Evolutionary conservation across 2,797 vertebrate genomes (phyloP), one percentile per base, ranked within the genome.

Genomic region (Cacajao melanocephalus): DNA sequence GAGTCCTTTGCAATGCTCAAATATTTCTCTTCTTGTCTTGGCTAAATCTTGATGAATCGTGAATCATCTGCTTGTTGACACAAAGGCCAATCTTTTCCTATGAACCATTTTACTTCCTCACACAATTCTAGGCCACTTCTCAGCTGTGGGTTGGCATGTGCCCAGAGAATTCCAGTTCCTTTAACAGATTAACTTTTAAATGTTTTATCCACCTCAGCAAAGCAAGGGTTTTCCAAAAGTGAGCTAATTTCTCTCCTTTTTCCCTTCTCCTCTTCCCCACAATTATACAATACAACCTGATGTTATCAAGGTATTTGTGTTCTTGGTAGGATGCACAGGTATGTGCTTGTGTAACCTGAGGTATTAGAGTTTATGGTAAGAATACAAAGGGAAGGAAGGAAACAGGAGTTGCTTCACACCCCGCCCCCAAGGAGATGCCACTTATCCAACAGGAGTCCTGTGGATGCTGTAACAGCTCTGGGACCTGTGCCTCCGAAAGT

Each of bases 391-490:
- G 22, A 61, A 44, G 24, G 2, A 46, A 46, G 46, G 28, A 55
- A 61, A 33, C 0, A 20, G 64, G 46, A 41, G 50, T 44, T 10
- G 11, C 4, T 28, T 17, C 39, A 57, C 1, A 48, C 3, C 48
- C 30, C 57, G 14, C 11, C 14, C 78, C 92, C n/a, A 41, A 30
- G 36, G 33, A 88, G 22, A 12, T 4, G 1, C 41, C 11, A 0
- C 0, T 11, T 33, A 26, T 24, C 28, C 14, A 28, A 7, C 1
- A 33, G 36, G 52, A 24, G 44, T 9, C 50, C 39, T 26, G 26
- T 0, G 26, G 11, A 36, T 14, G 7, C 19, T 0, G 10, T 4
- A 7, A 26, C 0, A 24, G 39, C 33, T 57, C 57, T 13, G 17
- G n/a, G 67, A 39, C 7, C 11, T 13, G 33, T 44, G 30, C 12